Base-by-base conservation (phyloP, 1,140 invertebrate species). In the Rhagoletis zephyria region DNA sequence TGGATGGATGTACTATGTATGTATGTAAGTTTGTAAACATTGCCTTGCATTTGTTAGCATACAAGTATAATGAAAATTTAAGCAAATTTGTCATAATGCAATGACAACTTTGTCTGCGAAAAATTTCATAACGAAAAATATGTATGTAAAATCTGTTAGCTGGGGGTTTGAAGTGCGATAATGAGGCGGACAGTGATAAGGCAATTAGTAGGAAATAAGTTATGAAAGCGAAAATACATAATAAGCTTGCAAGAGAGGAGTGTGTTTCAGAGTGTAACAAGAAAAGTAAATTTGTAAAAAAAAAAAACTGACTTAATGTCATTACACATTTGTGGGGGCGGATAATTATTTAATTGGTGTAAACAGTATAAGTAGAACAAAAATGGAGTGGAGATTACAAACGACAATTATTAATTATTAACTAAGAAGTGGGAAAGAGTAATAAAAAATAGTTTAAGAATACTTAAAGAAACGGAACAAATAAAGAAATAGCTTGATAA, bases 1-100 rank as follows among this genome's bases (percentile, higher is more conserved):
- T 48, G 65, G 12, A 19, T 19, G 61, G 4, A 14, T 16, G 4
- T 65, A 30, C 4, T 65, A 30, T 30, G 19, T 5, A 5, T 4
- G 30, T 65, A 30, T 30, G 19, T 65, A 30, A 0, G 4, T 30
- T 5, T n/a, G 61, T 63, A 63, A 16, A 14, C 16, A 63, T 63
- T 63, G 64, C 19, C 19, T n/a, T 65, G 19, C 64, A 65, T 65
- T 65, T 30, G 64, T 65, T 65, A 30, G 64, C 64, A 42, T 40
- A 56, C 74, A 56, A 81, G 14, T 56, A 59, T 81, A 81, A 81
- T 56, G 74, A 81, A 81, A 81, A 81, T 81, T 81, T 81, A 81
- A 81, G 74, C 74, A 81, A 81, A 81, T 81, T 81, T 81, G 74
- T 81, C 74, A 81, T 81, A 81, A 81, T 81, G 48, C 74, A 81